Conservation (phyloP, 2,888 invertebrate species). For the Pecten maximus region DNA sequence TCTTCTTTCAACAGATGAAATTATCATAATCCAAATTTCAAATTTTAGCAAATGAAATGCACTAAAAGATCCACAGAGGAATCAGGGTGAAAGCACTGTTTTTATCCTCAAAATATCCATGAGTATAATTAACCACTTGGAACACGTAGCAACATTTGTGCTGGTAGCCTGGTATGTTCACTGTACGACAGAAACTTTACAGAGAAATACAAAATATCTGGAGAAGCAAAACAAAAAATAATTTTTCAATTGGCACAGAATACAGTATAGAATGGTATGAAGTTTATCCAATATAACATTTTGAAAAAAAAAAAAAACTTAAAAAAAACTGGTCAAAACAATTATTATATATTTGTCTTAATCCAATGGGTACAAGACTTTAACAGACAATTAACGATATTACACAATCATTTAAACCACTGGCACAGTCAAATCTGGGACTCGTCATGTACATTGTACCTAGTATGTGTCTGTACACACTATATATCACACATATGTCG, state of each 20-base stretch:
- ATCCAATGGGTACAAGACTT: not conserved
- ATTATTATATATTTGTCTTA: not conserved
- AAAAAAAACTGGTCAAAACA: slow-evolving; percentile 8
- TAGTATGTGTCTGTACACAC: not conserved
- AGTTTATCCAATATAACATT: slow-evolving; percentile 1
- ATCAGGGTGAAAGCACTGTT: not conserved
- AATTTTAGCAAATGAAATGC: not conserved
- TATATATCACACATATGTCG: slow-evolving; percentile 3
- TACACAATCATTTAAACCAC: slow-evolving; percentile 2
- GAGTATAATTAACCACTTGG: not conserved
- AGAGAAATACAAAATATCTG: not conserved
- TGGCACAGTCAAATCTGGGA: slow-evolving; percentile 7
- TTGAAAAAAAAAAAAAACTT: not conserved
- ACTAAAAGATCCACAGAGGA: not conserved
- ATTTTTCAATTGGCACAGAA: slow-evolving; percentile 28
- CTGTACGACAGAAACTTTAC: not conserved
- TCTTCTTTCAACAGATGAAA: not conserved
- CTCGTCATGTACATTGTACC: not conserved
- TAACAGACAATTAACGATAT: slow-evolving; percentile 1
- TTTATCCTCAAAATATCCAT: not conserved
- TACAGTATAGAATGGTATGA: slow-evolving; percentile 22
- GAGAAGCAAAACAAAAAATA: slow-evolving; percentile 11
- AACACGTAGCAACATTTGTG: not conserved
- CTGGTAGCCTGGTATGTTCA: not conserved
- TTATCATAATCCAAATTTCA: not conserved